Percentiles rank a stretch among this genome's conserved stretches.
Conservation (phyloP, 1,140 invertebrate genomes). For the Apis laboriosa region DNA sequence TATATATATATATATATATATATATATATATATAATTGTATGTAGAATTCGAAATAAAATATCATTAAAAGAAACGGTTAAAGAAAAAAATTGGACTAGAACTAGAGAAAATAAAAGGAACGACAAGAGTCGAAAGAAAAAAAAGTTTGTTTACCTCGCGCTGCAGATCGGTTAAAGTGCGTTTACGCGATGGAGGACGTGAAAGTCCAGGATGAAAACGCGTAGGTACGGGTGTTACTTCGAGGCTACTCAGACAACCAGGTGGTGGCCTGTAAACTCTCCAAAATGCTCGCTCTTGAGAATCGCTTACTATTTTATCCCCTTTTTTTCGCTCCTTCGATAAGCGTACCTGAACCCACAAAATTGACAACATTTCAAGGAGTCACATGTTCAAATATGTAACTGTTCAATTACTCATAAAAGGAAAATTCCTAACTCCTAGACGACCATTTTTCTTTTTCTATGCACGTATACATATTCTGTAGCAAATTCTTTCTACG, state of each 20-base stretch:
- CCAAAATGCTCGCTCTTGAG: constrained; percentile 98
- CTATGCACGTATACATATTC: too few species aligned
- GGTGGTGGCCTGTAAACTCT: constrained; percentile 95
- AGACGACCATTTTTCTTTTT: too few species aligned
- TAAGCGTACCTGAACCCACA: constrained; percentile 86
- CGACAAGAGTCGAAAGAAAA: neutral
- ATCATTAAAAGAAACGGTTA: too few species aligned
- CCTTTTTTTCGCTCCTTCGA: constrained; percentile 96
- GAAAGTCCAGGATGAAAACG: constrained; percentile 85
- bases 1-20: too few species aligned
- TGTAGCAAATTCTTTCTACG: too few species aligned
- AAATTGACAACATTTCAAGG: constrained; percentile 66
- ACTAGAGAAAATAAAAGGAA: too few species aligned
- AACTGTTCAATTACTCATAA: neutral
- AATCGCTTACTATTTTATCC: constrained; percentile 97
- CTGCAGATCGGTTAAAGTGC: constrained; percentile 88
- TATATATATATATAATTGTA: too few species aligned
- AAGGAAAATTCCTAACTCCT: neutral
- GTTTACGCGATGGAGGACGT: constrained; percentile 83
- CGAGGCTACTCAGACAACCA: constrained; percentile 90
- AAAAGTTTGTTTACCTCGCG: constrained; percentile 84
- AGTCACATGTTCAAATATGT: constrained; percentile 56
- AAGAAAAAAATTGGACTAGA: too few species aligned
- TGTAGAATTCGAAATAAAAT: too few species aligned
- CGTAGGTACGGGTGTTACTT: constrained; percentile 91